Conservation (phyloP, 2,888 invertebrate genomes). For the Scrobipalpa costella region DNA sequence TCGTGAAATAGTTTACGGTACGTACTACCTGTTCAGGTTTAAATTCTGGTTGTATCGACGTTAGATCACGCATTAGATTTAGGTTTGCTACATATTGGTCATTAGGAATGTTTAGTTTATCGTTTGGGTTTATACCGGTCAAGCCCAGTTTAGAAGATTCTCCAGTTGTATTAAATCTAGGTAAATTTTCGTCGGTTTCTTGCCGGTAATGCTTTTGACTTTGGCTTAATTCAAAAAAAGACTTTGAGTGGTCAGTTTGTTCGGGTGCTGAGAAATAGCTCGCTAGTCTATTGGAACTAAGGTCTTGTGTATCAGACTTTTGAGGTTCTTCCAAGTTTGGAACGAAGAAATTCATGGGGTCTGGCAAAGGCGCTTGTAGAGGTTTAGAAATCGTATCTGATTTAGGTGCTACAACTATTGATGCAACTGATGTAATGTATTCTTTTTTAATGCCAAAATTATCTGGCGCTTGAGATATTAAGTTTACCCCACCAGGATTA, state of each 20-base stretch:
- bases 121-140: constrained; percentile 25
- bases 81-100: constrained; percentile 43
- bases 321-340: constrained; percentile 34
- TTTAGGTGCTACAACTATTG: constrained; percentile 1
- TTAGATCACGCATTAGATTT: constrained; percentile 62
- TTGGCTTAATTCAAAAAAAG: constrained; percentile 78
- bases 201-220: constrained; percentile 72
- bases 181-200: constrained; percentile 31
- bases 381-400: background rate
- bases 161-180: background rate
- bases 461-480: background rate
- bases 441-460: background rate
- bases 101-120: constrained; percentile 43
- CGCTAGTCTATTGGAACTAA: constrained; percentile 61
- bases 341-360: constrained; percentile 62
- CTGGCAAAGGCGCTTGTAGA: constrained; percentile 40
- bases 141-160: background rate
- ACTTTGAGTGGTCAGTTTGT: constrained; percentile 65
- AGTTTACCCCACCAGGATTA: background rate
- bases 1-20: constrained; percentile 64
- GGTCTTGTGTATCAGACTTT: constrained; percentile 39
- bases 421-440: background rate
- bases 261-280: constrained; percentile 66
- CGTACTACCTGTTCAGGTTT: constrained; percentile 51
- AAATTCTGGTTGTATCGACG: constrained; percentile 50